Evolutionary conservation across 2,888 invertebrate genomes (phyloP), one percentile per base, ranked within the genome.

Genomic region (Euplagia quadripunctaria): DNA sequence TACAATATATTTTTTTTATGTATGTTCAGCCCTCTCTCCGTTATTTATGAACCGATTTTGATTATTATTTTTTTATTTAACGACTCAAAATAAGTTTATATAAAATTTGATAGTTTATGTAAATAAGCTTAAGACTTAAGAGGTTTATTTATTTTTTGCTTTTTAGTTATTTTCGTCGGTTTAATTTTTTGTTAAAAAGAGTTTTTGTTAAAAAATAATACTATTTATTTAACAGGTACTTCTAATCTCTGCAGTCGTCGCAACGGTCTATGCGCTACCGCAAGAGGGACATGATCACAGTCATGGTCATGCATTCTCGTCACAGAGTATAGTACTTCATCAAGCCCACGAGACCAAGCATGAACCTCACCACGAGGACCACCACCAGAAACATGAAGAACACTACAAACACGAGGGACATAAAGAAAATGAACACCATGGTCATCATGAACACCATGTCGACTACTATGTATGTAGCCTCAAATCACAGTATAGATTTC

Each of bases 241-340:
- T 17, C 9, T 80, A 43, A 11, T 82, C 6, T 68, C 72, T 3
- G 68, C 75, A 31, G 41, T 83, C 1, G 17, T 83, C n/a, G 71
- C 76, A 8, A 58, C 72, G 6, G 80, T 70, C 20, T 58, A 65
- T n/a, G 83, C 83, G 3, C 77, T 77, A 17, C 82, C 83, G 0
- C 85, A 83, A 71, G 31, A 73, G 5, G 80, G 77, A 3, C 73
- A 82, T 16, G 75, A 75, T 63, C 78, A 81, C 46, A 66, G 86
- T 31, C 84, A 87, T 71, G 84, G 79, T 14, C 87, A 87, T 61
- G 88, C 86, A 17, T 85, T 85, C 81, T 91, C 90, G 6, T 89
- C 90, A 6, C 91, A 91, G 73, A 89, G 86, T 76, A 86, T 91
- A 68, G 83, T 85, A 51, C 83, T 88, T 71, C 89, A 90, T 76